Evolutionary conservation across 37 sponge, comb jelly and placozoan species (phyloP).

Genomic region (Spongilla lacustris): DNA sequence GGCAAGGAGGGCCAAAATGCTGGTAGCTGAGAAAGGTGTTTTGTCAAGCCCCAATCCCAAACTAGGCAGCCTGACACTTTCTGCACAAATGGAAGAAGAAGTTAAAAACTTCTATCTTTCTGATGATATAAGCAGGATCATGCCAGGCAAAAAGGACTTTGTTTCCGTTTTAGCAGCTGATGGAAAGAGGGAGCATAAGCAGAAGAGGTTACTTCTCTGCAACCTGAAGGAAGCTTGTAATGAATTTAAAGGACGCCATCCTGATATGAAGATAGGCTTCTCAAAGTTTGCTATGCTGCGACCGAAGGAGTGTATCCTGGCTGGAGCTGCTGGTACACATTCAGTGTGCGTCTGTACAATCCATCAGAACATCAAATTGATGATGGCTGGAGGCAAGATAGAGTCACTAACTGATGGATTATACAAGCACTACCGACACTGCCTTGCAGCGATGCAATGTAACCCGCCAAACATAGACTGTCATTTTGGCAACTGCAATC

Average conservation of each 20-base stretch:
- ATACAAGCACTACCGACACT: conserved; percentile 20
- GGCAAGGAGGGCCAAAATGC: conserved; percentile 33
- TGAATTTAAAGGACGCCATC: conserved; percentile 32
- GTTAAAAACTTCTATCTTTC: conserved; percentile 21
- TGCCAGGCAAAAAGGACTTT: conserved; percentile 65
- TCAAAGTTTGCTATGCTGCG: conserved; percentile 62
- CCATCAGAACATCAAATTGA: conserved; percentile 56
- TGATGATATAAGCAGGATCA: conserved; percentile 48
- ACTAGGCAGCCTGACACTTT: conserved; percentile 4
- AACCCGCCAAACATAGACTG: conserved; percentile 34
- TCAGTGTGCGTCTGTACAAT: conserved; percentile 65
- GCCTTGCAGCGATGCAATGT: conserved; percentile 35
- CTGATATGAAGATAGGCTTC: conserved; percentile 42
- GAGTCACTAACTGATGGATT: background rate
- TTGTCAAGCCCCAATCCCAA: conserved; percentile 38
- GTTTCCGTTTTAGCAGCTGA: conserved; percentile 20
- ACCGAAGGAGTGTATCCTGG: conserved; percentile 49
- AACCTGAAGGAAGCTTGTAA: conserved; percentile 47
- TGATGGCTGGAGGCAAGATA: conserved; percentile 19
- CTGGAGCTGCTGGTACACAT: conserved; percentile 65
- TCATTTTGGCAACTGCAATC: conserved; percentile 25
- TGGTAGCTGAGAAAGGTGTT: conserved; percentile 36
- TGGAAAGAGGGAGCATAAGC: conserved; percentile 2
- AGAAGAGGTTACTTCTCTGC: conserved; percentile 45
- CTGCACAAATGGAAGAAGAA: conserved; percentile 1